Evolutionary conservation across 2,797 vertebrate genomes (phyloP).

Genomic region (Echeneis naucrates): DNA sequence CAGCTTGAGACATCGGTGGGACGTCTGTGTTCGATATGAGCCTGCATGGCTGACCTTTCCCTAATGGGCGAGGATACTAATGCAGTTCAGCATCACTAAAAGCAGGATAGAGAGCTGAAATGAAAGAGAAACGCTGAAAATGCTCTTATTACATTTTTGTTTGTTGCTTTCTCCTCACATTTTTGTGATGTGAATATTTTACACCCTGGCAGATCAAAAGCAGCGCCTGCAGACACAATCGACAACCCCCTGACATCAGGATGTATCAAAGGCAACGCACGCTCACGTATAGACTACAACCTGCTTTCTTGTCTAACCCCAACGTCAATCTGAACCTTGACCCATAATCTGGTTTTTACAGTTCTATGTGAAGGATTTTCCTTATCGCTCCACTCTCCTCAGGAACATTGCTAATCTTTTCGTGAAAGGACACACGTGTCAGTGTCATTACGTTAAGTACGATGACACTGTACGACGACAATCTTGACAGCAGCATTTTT

Average conservation of each 20-base stretch:
- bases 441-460: neutral
- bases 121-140: too few species aligned
- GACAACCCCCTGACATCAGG: constrained; percentile 37
- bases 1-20: constrained; percentile 73
- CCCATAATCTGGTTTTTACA: constrained; percentile 6
- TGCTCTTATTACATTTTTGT: neutral
- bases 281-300: neutral
- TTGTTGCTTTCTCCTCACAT: neutral
- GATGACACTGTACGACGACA: neutral
- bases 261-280: neutral
- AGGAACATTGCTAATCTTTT: constrained; percentile 9
- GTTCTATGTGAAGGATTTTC: constrained; percentile 1
- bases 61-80: constrained; percentile 63
- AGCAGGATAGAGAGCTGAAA: constrained; percentile 10
- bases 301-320: neutral
- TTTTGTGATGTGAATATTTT: constrained; percentile 23
- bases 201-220: constrained; percentile 48
- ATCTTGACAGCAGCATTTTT: neutral
- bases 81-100: constrained; percentile 53
- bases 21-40: constrained; percentile 69
- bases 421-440: neutral
- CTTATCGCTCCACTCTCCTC: constrained; percentile 11
- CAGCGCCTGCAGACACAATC: constrained; percentile 60
- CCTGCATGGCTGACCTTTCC: constrained; percentile 69
- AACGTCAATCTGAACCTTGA: neutral